Evolutionary conservation across 2,888 invertebrate species (phyloP).

Genomic region (Malthinus seriepunctatus): DNA sequence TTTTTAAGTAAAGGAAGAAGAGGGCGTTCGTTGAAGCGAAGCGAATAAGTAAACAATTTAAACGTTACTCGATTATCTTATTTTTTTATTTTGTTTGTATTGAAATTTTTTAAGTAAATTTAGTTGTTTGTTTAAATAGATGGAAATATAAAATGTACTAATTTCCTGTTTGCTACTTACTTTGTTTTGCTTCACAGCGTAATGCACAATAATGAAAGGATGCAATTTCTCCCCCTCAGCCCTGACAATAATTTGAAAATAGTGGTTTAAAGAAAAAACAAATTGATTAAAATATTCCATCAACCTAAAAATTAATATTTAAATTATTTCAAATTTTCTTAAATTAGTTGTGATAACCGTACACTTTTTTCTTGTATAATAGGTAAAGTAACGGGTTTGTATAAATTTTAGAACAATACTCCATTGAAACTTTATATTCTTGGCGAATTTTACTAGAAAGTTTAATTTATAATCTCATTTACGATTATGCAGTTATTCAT

Average conservation of each 20-base stretch:
- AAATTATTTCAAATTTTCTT: not conserved
- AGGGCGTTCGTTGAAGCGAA: too few relatives aligned
- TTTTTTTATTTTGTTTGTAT: too few relatives aligned
- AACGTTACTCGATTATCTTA: too few relatives aligned
- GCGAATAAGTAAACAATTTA: too few relatives aligned
- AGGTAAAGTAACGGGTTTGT: too few relatives aligned
- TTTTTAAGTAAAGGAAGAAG: too few relatives aligned
- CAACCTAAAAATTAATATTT: not conserved
- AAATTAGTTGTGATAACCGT: not conserved
- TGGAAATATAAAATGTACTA: slow-evolving; percentile 1
- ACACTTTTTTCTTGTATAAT: too few relatives aligned
- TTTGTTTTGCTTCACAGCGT: slow-evolving; percentile 17
- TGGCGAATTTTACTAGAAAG: slow-evolving; percentile 10
- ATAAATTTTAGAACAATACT: too few relatives aligned
- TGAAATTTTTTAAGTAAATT: too few relatives aligned
- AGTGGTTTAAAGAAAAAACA: not conserved
- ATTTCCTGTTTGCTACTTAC: slow-evolving; percentile 16
- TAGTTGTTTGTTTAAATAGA: too few relatives aligned
- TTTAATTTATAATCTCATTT: slow-evolving; percentile 19
- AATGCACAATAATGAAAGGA: slow-evolving; percentile 19
- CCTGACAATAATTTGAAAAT: not conserved
- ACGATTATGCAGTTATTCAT: not conserved
- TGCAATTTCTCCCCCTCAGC: slow-evolving; percentile 2
- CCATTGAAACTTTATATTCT: not conserved
- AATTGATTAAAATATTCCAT: slow-evolving; percentile 1